phyloP scores from a whole-genome alignment of 35 echinoderm and acorn worm genomes.

The Amphiura filiformis region DNA sequence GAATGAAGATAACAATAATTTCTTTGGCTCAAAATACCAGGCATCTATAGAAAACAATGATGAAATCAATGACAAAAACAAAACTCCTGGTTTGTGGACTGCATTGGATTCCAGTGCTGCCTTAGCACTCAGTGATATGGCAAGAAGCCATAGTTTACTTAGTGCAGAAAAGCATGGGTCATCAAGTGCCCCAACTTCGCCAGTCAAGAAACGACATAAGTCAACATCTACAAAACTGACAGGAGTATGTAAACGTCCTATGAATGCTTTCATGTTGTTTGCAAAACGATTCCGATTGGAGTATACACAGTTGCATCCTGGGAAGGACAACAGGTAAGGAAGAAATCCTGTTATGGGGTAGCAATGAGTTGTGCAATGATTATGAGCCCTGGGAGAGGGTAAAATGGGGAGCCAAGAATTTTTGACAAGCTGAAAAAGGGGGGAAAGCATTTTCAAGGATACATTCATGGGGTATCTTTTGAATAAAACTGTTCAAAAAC shows the following conservation, averaged over 20 bases:
- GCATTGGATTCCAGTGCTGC: background rate
- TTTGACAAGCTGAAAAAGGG: background rate
- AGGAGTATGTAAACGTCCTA: constrained; percentile 43
- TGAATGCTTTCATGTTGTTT: constrained; percentile 79
- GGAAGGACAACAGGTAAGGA: constrained; percentile 64
- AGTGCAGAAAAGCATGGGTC: background rate
- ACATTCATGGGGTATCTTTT: too few species aligned
- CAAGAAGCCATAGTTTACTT: background rate
- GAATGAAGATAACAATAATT: background rate
- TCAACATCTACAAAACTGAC: background rate
- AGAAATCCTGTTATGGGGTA: too few species aligned
- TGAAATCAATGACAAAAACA: background rate
- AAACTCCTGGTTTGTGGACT: background rate
- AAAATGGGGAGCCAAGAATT: too few species aligned
- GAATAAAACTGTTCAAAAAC: too few species aligned
- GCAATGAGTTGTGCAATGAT: too few species aligned
- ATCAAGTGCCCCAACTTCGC: background rate
- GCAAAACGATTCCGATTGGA: constrained; percentile 62
- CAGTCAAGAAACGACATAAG: background rate
- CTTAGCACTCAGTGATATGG: background rate
- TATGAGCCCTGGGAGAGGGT: too few species aligned
- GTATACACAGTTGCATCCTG: constrained; percentile 62
- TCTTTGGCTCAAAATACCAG: background rate
- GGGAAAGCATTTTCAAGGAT: background rate
- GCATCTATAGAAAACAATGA: too few species aligned